Evolutionary conservation across 1,140 invertebrate species (phyloP).

Genomic region (Mactra quadrangularis): DNA sequence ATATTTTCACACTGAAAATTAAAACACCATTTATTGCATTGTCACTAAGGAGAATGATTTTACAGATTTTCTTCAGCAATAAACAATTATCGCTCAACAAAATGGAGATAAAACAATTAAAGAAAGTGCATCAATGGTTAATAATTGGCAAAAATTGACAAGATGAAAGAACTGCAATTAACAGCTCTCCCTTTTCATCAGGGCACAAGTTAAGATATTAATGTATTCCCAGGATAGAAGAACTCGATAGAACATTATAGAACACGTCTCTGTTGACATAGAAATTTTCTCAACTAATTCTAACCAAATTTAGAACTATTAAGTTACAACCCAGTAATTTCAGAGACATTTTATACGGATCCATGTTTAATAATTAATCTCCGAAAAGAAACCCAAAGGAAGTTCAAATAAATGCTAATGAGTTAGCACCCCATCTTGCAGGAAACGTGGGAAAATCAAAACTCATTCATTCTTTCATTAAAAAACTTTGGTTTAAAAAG

Average conservation of each 20-base stretch:
- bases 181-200: too few relatives aligned
- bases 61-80: neutral
- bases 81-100: conserved; percentile 26
- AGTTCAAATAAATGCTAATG: too few relatives aligned
- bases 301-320: conserved; percentile 30
- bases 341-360: conserved; percentile 15
- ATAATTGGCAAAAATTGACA: conserved; percentile 28
- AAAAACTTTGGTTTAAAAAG: too few relatives aligned
- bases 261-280: too few relatives aligned
- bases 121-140: conserved; percentile 12
- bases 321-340: conserved; percentile 10
- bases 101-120: conserved; percentile 54
- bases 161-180: neutral
- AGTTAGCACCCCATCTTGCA: too few relatives aligned
- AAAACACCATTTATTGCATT: conserved; percentile 18
- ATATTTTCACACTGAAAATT: conserved; percentile 18
- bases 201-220: too few relatives aligned
- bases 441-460: conserved; percentile 24
- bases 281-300: neutral
- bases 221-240: too few relatives aligned
- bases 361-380: conserved; percentile 19
- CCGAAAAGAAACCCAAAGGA: too few relatives aligned
- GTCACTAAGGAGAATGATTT: neutral
- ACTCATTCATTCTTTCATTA: too few relatives aligned
- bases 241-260: too few relatives aligned